Conservation (phyloP, 2,797 vertebrate genomes). For the Hybognathus amarus region DNA sequence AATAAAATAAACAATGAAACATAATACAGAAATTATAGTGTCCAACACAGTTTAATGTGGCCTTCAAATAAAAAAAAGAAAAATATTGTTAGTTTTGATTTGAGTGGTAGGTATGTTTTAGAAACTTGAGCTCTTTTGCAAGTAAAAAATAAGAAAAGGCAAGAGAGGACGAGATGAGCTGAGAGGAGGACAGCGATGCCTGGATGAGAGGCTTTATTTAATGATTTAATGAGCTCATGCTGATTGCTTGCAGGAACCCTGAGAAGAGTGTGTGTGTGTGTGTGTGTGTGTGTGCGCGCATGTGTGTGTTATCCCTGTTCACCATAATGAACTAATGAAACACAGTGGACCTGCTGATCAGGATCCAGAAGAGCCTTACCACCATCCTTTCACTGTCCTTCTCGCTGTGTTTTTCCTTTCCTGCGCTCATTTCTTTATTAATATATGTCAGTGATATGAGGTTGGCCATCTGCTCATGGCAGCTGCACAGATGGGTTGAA, state of each 20-base stretch:
- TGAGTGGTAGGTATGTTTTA: not conserved
- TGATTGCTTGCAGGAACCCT: slow-evolving; percentile 4
- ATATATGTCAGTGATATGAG: slow-evolving; percentile 51
- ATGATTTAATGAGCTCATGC: not conserved
- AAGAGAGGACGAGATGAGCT: slow-evolving; percentile 6
- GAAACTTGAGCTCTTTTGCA: slow-evolving; percentile 27
- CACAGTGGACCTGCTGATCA: not conserved
- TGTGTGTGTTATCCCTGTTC: slow-evolving; percentile 6
- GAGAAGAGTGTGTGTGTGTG: not conserved
- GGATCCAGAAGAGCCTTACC: not conserved
- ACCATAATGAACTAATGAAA: not conserved
- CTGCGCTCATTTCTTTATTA: slow-evolving; percentile 25
- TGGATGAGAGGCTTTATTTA: not conserved
- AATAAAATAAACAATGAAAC: not conserved
- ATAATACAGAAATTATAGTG: not conserved
- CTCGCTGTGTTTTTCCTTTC: not conserved
- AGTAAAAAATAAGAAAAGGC: slow-evolving; percentile 10
- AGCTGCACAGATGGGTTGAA: slow-evolving; percentile 68
- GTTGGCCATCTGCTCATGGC: slow-evolving; percentile 60
- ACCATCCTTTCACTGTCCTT: not conserved
- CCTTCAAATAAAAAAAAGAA: not conserved
- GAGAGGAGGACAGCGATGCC: not conserved
- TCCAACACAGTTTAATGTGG: not conserved
- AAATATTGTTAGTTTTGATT: too few relatives aligned
- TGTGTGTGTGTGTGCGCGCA: too few relatives aligned